Evolutionary conservation across 1,140 invertebrate genomes (phyloP).

Genomic region (Drosophila elegans): DNA sequence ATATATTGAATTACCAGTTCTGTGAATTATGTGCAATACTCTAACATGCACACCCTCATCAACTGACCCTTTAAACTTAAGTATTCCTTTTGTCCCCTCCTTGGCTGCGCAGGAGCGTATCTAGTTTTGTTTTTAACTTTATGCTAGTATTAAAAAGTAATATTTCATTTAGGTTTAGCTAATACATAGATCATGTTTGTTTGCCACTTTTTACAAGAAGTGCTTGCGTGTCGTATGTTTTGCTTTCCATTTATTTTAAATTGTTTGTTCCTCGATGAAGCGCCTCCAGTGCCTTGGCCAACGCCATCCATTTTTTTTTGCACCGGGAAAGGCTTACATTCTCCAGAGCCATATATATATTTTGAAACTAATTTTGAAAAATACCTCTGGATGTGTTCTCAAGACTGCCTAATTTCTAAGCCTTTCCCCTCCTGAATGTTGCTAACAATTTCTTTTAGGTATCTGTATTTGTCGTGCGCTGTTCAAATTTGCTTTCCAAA

Average conservation of each 20-base stretch:
- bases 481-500: slow-evolving; percentile 43
- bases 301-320: slow-evolving; percentile 18
- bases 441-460: slow-evolving; percentile 51
- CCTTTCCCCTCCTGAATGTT: slow-evolving; percentile 5
- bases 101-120: slow-evolving; percentile 38
- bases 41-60: slow-evolving; percentile 52
- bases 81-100: slow-evolving; percentile 37
- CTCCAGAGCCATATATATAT: not conserved
- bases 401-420: not conserved
- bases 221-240: slow-evolving; percentile 53
- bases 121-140: slow-evolving; percentile 59
- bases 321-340: not conserved
- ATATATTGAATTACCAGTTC: slow-evolving; percentile 72
- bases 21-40: slow-evolving; percentile 72
- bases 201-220: slow-evolving; percentile 74
- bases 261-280: slow-evolving; percentile 36
- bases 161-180: slow-evolving; percentile 76
- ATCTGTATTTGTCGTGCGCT: slow-evolving; percentile 41
- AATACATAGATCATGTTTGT: slow-evolving; percentile 70
- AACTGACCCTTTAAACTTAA: slow-evolving; percentile 35
- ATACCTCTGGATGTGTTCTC: not conserved
- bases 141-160: slow-evolving; percentile 78
- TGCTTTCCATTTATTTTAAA: slow-evolving; percentile 40
- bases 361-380: slow-evolving; percentile 17
- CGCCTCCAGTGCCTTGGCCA: slow-evolving; percentile 39